Conservation (phyloP, 2,113 vertebrate genomes). For the Anhinga rufa region DNA sequence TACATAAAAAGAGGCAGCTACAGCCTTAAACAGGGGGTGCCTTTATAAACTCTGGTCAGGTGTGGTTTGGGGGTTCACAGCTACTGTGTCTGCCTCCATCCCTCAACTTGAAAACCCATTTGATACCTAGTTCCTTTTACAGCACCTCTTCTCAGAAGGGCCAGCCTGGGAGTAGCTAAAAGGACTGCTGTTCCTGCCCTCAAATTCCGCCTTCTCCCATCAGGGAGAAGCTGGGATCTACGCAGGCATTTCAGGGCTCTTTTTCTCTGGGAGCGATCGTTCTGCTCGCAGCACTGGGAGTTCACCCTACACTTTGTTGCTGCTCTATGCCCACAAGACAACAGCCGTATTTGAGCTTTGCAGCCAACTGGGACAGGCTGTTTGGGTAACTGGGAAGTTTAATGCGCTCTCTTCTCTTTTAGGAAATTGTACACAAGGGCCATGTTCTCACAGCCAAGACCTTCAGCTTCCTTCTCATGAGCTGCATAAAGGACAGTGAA, state of each 20-base stretch:
- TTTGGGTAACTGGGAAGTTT: not conserved
- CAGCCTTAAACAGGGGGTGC: not conserved
- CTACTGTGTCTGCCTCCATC: not conserved
- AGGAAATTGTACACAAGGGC: conserved; percentile 89
- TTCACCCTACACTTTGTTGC: not conserved
- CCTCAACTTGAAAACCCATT: not conserved
- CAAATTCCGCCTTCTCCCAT: not conserved
- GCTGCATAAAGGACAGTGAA: conserved; percentile 84
- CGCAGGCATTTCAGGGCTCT: not conserved
- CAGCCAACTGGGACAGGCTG: not conserved
- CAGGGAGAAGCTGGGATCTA: not conserved
- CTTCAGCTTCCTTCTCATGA: conserved; percentile 90
- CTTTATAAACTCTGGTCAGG: not conserved
- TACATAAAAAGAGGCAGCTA: not conserved
- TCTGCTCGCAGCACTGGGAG: not conserved
- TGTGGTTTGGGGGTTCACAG: not conserved
- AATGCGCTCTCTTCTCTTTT: not conserved
- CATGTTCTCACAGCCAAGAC: conserved; percentile 83
- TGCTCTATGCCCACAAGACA: not conserved
- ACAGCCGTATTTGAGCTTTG: not conserved
- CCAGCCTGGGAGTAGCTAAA: not conserved
- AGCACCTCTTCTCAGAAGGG: not conserved
- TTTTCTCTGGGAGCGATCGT: not conserved
- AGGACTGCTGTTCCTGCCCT: not conserved
- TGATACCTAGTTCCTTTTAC: not conserved